Percentiles rank a stretch among this genome's conserved stretches.
These are phyloP conservation scores for Homalodisca vitripennis DNA, from an alignment of 1,140 invertebrate species.

Conservation along the genomic window DNA sequence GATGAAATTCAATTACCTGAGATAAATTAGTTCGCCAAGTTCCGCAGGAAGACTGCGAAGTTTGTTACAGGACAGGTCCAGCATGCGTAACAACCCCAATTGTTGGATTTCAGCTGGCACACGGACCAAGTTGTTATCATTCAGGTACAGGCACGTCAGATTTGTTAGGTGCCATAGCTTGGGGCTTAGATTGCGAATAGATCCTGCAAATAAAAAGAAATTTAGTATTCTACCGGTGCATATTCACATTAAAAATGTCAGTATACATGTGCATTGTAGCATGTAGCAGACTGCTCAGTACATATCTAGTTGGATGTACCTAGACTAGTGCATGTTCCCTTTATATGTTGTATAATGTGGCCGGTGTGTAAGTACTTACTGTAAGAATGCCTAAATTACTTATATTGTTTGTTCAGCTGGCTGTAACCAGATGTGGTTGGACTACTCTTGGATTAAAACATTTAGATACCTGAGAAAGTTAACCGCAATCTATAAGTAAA, in stretches of 20 bases:
- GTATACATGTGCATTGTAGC: neutral
- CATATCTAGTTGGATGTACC: neutral
- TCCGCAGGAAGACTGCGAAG: conserved; percentile 90
- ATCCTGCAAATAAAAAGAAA: conserved; percentile 64
- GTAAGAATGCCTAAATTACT: no score
- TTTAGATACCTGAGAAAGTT: no score
- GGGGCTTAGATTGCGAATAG: conserved; percentile 88
- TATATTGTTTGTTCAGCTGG: no score
- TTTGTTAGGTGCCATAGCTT: conserved; percentile 87
- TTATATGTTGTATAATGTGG: no score
- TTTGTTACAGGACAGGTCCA: conserved; percentile 95
- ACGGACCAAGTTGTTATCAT: conserved; percentile 88
- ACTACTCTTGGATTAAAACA: no score
- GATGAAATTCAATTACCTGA: no score
- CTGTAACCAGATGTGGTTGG: no score
- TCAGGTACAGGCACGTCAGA: conserved; percentile 90
- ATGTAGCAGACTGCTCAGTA: neutral
- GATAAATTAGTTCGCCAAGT: conserved; percentile 90
- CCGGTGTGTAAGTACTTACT: no score
- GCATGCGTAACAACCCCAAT: conserved; percentile 75
- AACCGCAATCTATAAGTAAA: no score
- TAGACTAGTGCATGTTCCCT: no score
- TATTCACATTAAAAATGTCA: neutral
- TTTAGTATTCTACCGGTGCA: no score
- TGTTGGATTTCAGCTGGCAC: conserved; percentile 86